Conservation (phyloP, 2,888 invertebrate genomes). For the Acanthosepion esculentum region DNA sequence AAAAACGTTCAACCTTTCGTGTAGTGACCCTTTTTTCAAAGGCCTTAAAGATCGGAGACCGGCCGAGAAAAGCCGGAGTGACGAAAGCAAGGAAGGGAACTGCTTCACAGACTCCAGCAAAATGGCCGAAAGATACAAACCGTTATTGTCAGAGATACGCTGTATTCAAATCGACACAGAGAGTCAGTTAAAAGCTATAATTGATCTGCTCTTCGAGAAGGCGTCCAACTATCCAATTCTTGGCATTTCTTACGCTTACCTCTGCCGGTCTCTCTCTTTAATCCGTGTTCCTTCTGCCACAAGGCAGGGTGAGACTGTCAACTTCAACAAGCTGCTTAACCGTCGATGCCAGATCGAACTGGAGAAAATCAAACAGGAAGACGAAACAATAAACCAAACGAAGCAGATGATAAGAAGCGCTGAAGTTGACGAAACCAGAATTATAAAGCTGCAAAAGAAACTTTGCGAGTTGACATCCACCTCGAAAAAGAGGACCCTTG, state of each 20-base stretch:
- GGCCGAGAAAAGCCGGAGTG: background rate
- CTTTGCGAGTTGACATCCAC: background rate
- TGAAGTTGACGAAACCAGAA: background rate
- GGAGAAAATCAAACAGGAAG: background rate
- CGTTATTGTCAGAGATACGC: slow-evolving; percentile 37
- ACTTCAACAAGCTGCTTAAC: slow-evolving; percentile 35
- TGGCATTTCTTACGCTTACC: slow-evolving; percentile 6
- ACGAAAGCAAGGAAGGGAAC: background rate
- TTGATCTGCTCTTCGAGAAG: slow-evolving; percentile 45
- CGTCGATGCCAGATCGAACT: slow-evolving; percentile 37
- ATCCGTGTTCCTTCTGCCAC: background rate
- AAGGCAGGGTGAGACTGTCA: background rate
- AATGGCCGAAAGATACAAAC: background rate
- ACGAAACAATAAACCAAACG: background rate
- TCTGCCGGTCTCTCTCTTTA: background rate
- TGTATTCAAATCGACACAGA: slow-evolving; percentile 37
- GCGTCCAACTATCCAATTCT: slow-evolving; percentile 34
- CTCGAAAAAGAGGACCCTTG: background rate
- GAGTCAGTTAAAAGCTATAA: slow-evolving; percentile 9
- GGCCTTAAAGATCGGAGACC: background rate
- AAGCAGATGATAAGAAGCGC: background rate
- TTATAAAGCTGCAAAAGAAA: background rate
- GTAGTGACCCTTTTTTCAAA: slow-evolving; percentile 15
- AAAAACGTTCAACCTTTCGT: background rate
- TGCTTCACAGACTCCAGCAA: background rate